Evolutionary conservation across 2,113 vertebrate species (phyloP).

Genomic region (Callipepla californica): DNA sequence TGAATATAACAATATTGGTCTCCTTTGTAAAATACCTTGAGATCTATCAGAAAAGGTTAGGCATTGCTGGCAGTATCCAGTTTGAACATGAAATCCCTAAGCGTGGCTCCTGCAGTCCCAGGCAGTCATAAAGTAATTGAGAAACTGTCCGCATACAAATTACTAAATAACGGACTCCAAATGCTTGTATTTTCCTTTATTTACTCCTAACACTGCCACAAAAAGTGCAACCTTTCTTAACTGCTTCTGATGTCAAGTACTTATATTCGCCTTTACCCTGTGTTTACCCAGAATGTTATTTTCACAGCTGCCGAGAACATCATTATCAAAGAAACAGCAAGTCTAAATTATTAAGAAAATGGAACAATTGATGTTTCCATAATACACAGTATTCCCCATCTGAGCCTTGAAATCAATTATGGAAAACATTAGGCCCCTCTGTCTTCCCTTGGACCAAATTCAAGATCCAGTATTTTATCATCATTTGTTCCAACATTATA

Average conservation of each 20-base stretch:
- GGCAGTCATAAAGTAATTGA: background rate
- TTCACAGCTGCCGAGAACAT: slow-evolving; percentile 23
- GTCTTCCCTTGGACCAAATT: slow-evolving; percentile 52
- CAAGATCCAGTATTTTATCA: slow-evolving; percentile 39
- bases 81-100: background rate
- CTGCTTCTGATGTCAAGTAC: background rate
- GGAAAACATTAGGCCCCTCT: slow-evolving; percentile 46
- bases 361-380: slow-evolving; percentile 61
- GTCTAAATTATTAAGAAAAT: slow-evolving; percentile 40
- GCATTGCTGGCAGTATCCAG: background rate
- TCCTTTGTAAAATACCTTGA: background rate
- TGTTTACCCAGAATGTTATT: background rate
- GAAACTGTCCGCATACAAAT: background rate
- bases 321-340: slow-evolving; percentile 37
- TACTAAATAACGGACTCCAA: background rate
- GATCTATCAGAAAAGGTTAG: background rate
- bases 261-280: background rate
- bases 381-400: slow-evolving; percentile 55
- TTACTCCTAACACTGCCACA: background rate
- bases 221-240: background rate
- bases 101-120: background rate
- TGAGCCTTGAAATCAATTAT: slow-evolving; percentile 67
- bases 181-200: background rate
- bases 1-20: background rate
- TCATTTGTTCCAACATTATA: slow-evolving; percentile 27